Conservation (phyloP, 1,140 invertebrate genomes). For the Apis cerana region DNA sequence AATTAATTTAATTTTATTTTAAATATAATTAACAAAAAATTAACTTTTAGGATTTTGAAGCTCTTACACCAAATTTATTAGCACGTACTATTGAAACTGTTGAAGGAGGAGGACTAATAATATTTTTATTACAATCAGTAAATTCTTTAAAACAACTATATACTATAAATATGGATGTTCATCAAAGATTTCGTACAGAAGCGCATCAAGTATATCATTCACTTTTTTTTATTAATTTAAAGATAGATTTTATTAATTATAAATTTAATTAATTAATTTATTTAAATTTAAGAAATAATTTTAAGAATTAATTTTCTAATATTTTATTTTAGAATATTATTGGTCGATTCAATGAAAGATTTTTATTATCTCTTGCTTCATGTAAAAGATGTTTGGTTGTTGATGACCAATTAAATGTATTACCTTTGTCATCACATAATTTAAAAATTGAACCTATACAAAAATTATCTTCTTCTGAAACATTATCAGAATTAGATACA, state of each 20-base stretch:
- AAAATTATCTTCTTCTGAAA: slow-evolving; percentile 74
- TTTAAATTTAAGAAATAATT: too few relatives aligned
- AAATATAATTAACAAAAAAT: slow-evolving; percentile 3
- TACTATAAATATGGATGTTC: slow-evolving; percentile 99
- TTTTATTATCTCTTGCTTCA: slow-evolving; percentile 94
- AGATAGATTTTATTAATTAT: background rate
- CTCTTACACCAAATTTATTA: slow-evolving; percentile 98
- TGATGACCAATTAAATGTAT: slow-evolving; percentile 95
- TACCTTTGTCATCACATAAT: slow-evolving; percentile 95
- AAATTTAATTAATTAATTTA: too few relatives aligned
- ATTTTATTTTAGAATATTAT: slow-evolving; percentile 85
- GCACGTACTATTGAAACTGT: slow-evolving; percentile 99
- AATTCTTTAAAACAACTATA: slow-evolving; percentile 96
- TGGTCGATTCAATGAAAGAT: slow-evolving; percentile 98
- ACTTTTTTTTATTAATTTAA: background rate
- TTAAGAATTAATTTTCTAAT: background rate
- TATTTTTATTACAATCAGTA: slow-evolving; percentile 93
- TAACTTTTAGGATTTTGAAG: slow-evolving; percentile 95
- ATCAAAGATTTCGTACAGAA: slow-evolving; percentile 96
- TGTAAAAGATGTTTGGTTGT: slow-evolving; percentile 95
- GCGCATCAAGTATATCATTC: slow-evolving; percentile 86
- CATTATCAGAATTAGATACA: slow-evolving; percentile 84
- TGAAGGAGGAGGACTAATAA: slow-evolving; percentile 97
- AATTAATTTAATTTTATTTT: background rate
- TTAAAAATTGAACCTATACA: slow-evolving; percentile 89